Conservation (phyloP, 2,797 vertebrate species). For the Octomys mimax region DNA sequence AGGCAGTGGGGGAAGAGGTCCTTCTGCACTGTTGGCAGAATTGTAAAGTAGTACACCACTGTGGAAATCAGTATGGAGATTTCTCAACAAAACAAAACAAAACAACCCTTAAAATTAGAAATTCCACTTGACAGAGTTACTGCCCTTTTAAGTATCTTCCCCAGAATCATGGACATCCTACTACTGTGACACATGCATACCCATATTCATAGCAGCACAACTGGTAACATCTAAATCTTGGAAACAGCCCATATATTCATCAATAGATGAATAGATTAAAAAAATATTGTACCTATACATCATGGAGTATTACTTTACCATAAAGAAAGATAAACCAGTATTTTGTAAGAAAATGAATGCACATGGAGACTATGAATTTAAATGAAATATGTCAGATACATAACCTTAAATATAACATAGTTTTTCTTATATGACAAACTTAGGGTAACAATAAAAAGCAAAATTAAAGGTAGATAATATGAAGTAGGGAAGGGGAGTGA, state of each 20-base stretch:
- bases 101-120: background rate
- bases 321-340: background rate
- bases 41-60: background rate
- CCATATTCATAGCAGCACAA: background rate
- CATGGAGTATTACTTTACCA: background rate
- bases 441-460: background rate
- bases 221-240: background rate
- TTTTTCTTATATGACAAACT: background rate
- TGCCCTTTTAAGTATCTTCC: background rate
- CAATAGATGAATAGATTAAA: background rate
- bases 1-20: background rate
- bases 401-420: no score
- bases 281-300: background rate
- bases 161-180: background rate
- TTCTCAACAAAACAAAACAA: background rate
- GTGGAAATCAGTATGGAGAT: background rate
- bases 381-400: background rate
- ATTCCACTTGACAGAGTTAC: background rate
- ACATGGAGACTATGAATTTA: background rate
- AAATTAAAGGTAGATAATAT: background rate
- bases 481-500: background rate
- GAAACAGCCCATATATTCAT: background rate
- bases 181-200: background rate
- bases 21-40: background rate
- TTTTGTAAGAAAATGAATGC: background rate